These are phyloP conservation scores for Eretmocerus hayati DNA, from an alignment of 2,888 invertebrate species.

Conservation along the genomic window DNA sequence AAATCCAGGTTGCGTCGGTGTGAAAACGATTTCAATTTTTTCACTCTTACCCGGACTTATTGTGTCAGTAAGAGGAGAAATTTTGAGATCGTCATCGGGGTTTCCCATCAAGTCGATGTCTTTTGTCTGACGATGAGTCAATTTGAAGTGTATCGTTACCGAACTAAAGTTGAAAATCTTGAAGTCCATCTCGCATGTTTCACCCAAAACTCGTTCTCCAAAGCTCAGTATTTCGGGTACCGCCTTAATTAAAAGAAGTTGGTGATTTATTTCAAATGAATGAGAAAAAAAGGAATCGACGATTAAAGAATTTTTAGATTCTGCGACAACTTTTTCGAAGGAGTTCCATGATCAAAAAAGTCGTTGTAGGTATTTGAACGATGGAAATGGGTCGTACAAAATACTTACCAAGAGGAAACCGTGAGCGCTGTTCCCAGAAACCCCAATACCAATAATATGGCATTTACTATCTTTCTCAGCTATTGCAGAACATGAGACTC, in stretches of 20 bases:
- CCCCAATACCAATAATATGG: conserved; percentile 10
- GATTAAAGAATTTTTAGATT: background rate
- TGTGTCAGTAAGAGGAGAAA: conserved; percentile 30
- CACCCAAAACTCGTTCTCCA: conserved; percentile 34
- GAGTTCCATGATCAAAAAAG: too few species aligned
- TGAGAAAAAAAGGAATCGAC: background rate
- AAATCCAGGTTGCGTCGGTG: conserved; percentile 34
- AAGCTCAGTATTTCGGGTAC: conserved; percentile 41
- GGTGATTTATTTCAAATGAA: background rate
- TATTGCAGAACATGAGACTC: conserved; percentile 21
- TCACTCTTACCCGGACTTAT: conserved; percentile 34
- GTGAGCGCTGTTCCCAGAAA: conserved; percentile 22
- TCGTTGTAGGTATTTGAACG: background rate
- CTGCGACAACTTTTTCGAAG: too few species aligned
- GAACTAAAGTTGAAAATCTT: conserved; percentile 45
- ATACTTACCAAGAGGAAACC: conserved; percentile 14
- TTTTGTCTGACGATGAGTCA: conserved; percentile 23
- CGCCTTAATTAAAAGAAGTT: conserved; percentile 33
- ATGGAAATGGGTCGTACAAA: background rate
- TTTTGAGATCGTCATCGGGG: conserved; percentile 24
- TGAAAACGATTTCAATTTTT: conserved; percentile 34
- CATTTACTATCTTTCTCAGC: conserved; percentile 6
- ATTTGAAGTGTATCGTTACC: conserved; percentile 40
- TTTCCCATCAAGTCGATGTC: conserved; percentile 4
- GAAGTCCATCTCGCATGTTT: conserved; percentile 34